A percentile compares a stretch with the other conserved stretches of the same genome.
These are phyloP conservation scores for Peromyscus melanophrys DNA, from an alignment of 2,797 vertebrate genomes.

Conservation along the genomic window DNA sequence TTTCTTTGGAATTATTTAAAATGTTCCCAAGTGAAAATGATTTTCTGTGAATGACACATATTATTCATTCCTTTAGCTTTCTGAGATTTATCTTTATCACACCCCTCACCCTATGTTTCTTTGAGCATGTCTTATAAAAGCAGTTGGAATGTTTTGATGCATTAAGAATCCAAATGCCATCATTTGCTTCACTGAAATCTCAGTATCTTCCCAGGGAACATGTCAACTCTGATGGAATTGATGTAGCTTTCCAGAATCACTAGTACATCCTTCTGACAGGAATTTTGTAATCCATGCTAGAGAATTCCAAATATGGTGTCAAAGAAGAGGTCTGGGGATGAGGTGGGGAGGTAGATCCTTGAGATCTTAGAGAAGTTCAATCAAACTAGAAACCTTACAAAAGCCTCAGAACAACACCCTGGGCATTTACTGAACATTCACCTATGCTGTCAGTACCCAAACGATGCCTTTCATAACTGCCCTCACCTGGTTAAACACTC, in stretches of 20 bases:
- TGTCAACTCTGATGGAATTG: neutral
- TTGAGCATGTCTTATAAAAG: conserved; percentile 21
- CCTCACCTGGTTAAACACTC: neutral
- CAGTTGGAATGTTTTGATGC: conserved; percentile 54
- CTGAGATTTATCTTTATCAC: conserved; percentile 60
- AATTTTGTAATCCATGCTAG: conserved; percentile 14
- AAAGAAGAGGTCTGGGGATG: neutral
- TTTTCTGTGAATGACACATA: conserved; percentile 57
- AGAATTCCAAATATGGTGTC: conserved; percentile 18
- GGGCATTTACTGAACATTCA: neutral
- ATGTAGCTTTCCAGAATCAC: neutral
- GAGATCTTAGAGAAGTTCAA: conserved; percentile 20
- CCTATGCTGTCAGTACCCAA: neutral
- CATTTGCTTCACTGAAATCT: conserved; percentile 32
- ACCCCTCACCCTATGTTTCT: conserved; percentile 1
- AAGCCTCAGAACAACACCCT: neutral
- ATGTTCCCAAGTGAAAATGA: conserved; percentile 59
- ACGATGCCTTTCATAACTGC: neutral
- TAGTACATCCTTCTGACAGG: conserved; percentile 22
- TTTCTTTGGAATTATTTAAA: conserved; percentile 67
- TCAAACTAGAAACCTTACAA: neutral
- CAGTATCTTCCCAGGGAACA: conserved; percentile 34
- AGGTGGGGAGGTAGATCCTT: neutral
- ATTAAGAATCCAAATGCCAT: conserved; percentile 55
- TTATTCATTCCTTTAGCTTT: conserved; percentile 65